Conservation (phyloP, 1,140 invertebrate species). For the Aplysia californica region DNA sequence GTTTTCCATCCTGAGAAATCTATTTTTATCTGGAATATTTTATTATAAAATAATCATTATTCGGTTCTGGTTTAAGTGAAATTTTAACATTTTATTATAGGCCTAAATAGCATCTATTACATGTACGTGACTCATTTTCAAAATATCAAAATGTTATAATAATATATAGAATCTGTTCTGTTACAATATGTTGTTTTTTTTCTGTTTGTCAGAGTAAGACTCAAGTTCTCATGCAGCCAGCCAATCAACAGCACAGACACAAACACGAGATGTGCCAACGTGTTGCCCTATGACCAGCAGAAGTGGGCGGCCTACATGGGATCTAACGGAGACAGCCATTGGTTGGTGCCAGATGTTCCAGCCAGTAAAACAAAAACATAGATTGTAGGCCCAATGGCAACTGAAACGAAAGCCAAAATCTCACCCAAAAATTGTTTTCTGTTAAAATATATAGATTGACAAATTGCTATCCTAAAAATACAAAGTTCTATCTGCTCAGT, state of each 20-base stretch:
- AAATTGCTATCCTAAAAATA: constrained; percentile 13
- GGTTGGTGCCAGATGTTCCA: constrained; percentile 32
- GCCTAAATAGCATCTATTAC: background rate
- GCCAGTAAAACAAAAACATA: background rate
- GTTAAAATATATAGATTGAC: constrained; percentile 6
- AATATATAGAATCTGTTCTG: too few relatives aligned
- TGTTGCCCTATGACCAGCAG: constrained; percentile 66
- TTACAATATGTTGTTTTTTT: too few relatives aligned
- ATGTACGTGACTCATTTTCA: background rate
- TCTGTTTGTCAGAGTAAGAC: constrained; percentile 50
- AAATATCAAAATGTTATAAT: background rate
- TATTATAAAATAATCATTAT: constrained; percentile 1
- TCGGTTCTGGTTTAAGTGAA: background rate
- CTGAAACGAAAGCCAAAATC: background rate
- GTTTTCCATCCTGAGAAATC: too few relatives aligned
- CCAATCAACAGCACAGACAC: constrained; percentile 21
- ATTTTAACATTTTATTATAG: too few relatives aligned
- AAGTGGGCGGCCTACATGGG: constrained; percentile 69
- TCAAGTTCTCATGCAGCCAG: constrained; percentile 61
- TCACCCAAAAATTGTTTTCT: background rate
- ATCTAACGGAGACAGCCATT: constrained; percentile 61
- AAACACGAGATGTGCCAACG: constrained; percentile 51
- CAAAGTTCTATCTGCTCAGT: too few relatives aligned
- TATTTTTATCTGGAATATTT: too few relatives aligned
- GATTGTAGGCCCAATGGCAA: background rate